phyloP scores from a whole-genome alignment of 2,888 invertebrate species.

The Teleiodes luculella region DNA sequence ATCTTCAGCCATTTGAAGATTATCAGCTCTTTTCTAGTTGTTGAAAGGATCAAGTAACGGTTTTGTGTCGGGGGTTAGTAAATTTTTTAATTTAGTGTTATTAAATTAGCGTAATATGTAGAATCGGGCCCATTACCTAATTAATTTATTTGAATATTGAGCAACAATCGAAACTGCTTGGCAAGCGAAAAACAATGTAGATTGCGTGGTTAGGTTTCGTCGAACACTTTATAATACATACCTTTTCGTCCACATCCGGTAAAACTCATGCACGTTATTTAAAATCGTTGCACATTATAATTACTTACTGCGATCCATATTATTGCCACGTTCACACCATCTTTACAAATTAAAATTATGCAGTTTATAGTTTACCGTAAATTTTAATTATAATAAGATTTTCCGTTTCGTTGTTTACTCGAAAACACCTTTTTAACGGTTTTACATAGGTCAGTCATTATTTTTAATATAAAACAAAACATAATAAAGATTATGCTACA shows the following conservation, averaged over 20 bases:
- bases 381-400: not conserved
- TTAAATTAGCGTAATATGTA: too few species aligned
- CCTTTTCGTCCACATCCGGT: not conserved
- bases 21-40: too few species aligned
- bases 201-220: not conserved
- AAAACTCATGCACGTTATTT: not conserved
- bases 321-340: not conserved
- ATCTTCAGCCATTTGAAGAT: too few species aligned
- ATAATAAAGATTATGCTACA: too few species aligned
- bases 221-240: not conserved
- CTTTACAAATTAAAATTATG: not conserved
- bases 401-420: not conserved
- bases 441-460: not conserved
- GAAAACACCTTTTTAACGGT: not conserved
- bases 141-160: too few species aligned
- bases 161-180: not conserved
- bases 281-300: too few species aligned
- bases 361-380: not conserved
- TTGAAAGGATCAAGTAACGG: too few species aligned
- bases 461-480: not conserved
- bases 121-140: too few species aligned
- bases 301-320: not conserved
- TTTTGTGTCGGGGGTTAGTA: too few species aligned
- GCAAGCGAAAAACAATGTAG: not conserved
- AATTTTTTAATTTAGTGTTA: too few species aligned